phyloP scores from a whole-genome alignment of 2,113 vertebrate species.

The Gambusia holbrooki region DNA sequence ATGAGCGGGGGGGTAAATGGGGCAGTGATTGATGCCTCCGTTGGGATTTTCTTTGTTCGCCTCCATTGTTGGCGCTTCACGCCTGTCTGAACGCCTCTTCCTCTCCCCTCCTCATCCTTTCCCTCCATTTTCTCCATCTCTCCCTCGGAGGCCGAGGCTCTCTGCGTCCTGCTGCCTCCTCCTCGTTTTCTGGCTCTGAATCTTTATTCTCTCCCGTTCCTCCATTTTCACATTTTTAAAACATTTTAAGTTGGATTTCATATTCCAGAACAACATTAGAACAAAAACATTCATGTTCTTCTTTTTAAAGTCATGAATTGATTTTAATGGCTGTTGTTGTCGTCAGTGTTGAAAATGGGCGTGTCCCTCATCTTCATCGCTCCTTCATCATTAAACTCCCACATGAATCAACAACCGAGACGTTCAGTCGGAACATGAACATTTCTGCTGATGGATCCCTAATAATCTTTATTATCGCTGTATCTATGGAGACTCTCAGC shows the following conservation, averaged over 20 bases:
- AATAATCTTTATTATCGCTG: slow-evolving; percentile 23
- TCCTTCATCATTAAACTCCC: slow-evolving; percentile 20
- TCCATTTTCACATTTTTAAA: background rate
- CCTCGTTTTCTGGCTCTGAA: background rate
- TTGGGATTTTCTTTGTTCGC: slow-evolving; percentile 72
- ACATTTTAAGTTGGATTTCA: background rate
- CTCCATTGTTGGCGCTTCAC: slow-evolving; percentile 65
- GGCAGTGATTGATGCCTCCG: slow-evolving; percentile 63
- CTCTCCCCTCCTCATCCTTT: slow-evolving; percentile 35
- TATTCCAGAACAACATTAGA: background rate
- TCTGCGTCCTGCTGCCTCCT: background rate
- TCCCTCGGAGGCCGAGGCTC: slow-evolving; percentile 9
- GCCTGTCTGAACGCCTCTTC: slow-evolving; percentile 66
- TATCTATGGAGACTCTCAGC: slow-evolving; percentile 53
- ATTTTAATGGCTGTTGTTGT: slow-evolving; percentile 32
- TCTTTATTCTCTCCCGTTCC: background rate
- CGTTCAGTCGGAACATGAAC: background rate
- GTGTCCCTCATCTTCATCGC: slow-evolving; percentile 54
- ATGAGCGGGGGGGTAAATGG: slow-evolving; percentile 44
- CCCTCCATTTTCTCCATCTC: slow-evolving; percentile 57
- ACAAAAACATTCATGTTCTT: background rate
- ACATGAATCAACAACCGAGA: background rate
- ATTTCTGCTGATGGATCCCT: background rate
- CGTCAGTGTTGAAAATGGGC: slow-evolving; percentile 58
- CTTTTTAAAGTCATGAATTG: background rate